Evolutionary conservation across 2,113 vertebrate species (phyloP), one percentile per base, ranked within the genome.

Genomic region (Melierax canorus): DNA sequence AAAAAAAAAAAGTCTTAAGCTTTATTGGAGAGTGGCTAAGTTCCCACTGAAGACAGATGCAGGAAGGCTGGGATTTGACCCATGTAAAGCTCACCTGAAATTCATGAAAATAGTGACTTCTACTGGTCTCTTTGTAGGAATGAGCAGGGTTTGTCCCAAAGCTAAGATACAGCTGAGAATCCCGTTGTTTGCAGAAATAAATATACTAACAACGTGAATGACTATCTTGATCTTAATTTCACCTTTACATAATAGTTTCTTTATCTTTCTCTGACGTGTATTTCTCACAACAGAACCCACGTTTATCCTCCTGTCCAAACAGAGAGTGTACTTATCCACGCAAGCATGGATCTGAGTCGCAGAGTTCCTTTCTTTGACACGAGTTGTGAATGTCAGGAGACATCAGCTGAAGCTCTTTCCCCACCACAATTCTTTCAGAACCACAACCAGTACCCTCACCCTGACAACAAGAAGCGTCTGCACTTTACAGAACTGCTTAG

Each of bases 381-480:
- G 2, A 66, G 36, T 15, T 72, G 48, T 32, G 23, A 60, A 41
- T 22, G 26, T 72, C 56, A 36, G 36, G 46, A 59, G 19, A 48
- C n/a, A 62, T 19, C 48, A n/a, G 74, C 38, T 11, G 39, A 21
- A 91, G 46, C 36, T 66, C 51, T 38, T 71, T 68, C 30, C 56
- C 76, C 43, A 63, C 51, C 46, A 24, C 59, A 62, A 2, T 36
- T 87, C 68, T 86, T 94, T 92, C 94, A 95, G 95, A 69, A 94
- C 88, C 91, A 95, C 51, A 91, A 94, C 66, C 86, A 85, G 77
- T 92, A 84, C 91, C 66, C 84, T 95, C 63, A 85, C 38, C 53
- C 58, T 3, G 8, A 63, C 50, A 46, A 50, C 2, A 2, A 39
- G 27, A 53, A 73, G n/a, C 2, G 0, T 16, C 2, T 5, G 21